Base-by-base conservation (phyloP, 2,113 vertebrate genomes). In the Noturus placidus region DNA sequence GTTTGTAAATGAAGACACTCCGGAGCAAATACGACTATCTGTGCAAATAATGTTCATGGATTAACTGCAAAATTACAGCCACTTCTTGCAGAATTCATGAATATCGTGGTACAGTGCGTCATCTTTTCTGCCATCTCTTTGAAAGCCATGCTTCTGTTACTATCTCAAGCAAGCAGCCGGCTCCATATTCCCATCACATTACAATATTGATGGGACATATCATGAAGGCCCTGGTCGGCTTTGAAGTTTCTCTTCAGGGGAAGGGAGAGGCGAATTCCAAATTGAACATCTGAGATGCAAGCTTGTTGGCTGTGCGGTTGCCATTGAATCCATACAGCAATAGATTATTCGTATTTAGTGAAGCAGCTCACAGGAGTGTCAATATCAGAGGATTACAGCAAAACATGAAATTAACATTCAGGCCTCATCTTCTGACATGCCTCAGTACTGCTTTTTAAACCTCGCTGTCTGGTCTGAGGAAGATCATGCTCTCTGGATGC, bases 361-460 rank as follows among this genome's bases (percentile, higher is more conserved):
- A 95, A 95, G 94, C 94, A 95, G 95, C 93, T 96, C 95, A 94
- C 95, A 95, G 92, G 94, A 95, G 95, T 94, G 94, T 95, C 94
- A 94, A 94, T 95, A 96, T 96, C 95, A 95, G 94, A 96, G 94
- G 94, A 96, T 95, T 95, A 95, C 93, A 94, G 94, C 92, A 95
- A 95, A 96, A 96, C 94, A 95, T 90, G 90, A 95, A 96, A 95
- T 96, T 96, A 95, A 94, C 94, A 96, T 96, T 94, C 94, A 95
- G 93, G 93, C 94, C 93, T 92, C 93, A 93, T 94, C 93, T 91
- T 92, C 94, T 93, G 87, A 92, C 87, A 88, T 87, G 90, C 83
- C 72, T 79, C 88, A 89, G 89, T 91, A 88, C 88, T 91, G 89
- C 92, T 92, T 92, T 92, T 90, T 92, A 90, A 91, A 85, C 79